Base-by-base conservation (phyloP, 2,797 vertebrate genomes). In the Acanthis flammea region DNA sequence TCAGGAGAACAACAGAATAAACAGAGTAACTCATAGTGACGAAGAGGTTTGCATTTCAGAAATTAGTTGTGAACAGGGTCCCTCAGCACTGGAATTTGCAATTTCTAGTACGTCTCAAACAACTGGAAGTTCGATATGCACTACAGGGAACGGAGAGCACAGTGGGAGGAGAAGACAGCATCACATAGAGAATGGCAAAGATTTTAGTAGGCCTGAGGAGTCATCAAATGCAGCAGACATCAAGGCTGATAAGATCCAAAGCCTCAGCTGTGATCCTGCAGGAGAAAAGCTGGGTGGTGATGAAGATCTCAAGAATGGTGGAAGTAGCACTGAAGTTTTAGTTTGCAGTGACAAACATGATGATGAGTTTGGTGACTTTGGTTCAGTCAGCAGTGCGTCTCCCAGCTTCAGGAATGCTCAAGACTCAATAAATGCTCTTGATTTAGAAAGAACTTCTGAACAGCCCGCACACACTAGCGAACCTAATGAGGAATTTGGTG, bases 321-420 rank as follows among this genome's bases (percentile, higher is more conserved):
- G 90, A 66, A 96, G 89, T 71, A 96, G 95, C 70, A 96, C 96
- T 57, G 95, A 98, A 88, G 94, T 96, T 96, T 92, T 91, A 27
- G 97, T 97, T 90, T 97, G 94, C 82, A 95, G 86, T 58, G 97
- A 98, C 13, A 80, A 94, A 35, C 94, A 54, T 4, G 97, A 97
- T 55, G 98, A 99, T 95, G 98, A 98, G 74, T 99, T 98, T 74
- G 98, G 98, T 30, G 98, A 99, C 90, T 98, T 98, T 88, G 98
- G 99, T 95, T 98, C 98, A 55, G 98, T 98, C 7, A 97, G 94
- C 96, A 95, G 96, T 61, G 87, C 33, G 1, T 95, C 96, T 94
- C 89, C 92, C 80, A 96, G 97, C 16, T 97, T 98, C 22, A 92
- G 97, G 45, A 98, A 97, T 18, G 95, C 95, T 28, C 96, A 98